Evolutionary conservation across 2,797 vertebrate genomes (phyloP), one percentile per base, ranked within the genome.

Genomic region (Sylvilagus floridanus): DNA sequence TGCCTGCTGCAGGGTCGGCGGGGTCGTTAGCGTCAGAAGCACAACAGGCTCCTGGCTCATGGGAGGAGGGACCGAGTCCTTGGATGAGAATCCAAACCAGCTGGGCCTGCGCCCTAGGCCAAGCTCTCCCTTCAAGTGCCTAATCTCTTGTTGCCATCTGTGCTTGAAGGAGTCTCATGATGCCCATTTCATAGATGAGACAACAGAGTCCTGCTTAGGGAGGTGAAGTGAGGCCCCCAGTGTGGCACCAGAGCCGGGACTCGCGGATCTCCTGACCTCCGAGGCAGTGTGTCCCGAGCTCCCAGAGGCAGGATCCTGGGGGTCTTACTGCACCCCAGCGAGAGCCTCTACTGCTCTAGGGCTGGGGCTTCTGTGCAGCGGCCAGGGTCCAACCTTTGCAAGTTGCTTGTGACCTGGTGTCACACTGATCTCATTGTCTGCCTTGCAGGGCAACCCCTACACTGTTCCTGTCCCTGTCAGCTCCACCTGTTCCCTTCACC

Each of bases 41-140:
- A 7, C 52, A 8, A 14, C 21, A 76, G 57, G 32, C 77, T 14
- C n/a, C 50, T 0, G 0, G 72, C 32, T 63, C 32, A 22, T 75
- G 35, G 85, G 50, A 32, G 11, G 22, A 2, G 4, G 73, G 24
- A 14, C 73, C n/a, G 35, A 26, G 57, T 71, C 35, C 57, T 54
- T 2, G 7, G 35, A 47, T 6, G 22, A 86, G 81, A 85, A 65
- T 12, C 54, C 4, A 26, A 57, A 50, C 30, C 60, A 78, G 35
- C 85, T 5, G 19, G 84, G 3, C 52, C 10, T 30, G 52, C 30
- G 60, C 14, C 42, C 54, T 26, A 50, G 12, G 35, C 75, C 5
- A 0, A 65, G 35, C 35, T 2, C 37, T 4, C 3, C 0, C 2
- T 6, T 1, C 0, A 24, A 11, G 28, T 7, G 30, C 62, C 50